Percentiles rank a stretch among this genome's conserved stretches.
These are phyloP conservation scores for Scatophagus argus DNA, from an alignment of 2,113 vertebrate species.

Conservation along the genomic window DNA sequence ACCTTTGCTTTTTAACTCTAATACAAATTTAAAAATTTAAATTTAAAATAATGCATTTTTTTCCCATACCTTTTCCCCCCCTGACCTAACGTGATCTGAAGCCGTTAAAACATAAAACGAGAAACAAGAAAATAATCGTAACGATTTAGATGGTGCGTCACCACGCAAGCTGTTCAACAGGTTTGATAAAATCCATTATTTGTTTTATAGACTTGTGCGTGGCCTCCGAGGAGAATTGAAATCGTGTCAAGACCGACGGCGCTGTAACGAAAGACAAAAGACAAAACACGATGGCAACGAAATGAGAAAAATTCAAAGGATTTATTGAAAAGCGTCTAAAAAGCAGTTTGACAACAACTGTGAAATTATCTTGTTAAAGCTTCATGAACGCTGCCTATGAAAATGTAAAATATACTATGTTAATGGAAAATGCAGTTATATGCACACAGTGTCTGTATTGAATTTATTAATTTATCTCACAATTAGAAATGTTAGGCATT, in stretches of 20 bases:
- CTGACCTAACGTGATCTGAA: neutral
- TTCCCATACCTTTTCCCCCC: neutral
- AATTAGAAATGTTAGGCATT: constrained; percentile 55
- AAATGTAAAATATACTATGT: constrained; percentile 65
- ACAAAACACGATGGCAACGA: neutral
- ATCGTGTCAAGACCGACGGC: neutral
- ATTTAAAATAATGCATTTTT: neutral
- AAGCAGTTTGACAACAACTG: constrained; percentile 53
- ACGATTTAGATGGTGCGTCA: neutral
- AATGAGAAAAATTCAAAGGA: constrained; percentile 40
- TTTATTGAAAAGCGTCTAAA: constrained; percentile 77
- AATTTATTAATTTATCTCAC: constrained; percentile 19
- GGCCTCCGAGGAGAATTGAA: neutral
- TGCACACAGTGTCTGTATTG: constrained; percentile 2
- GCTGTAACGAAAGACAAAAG: neutral
- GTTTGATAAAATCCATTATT: neutral
- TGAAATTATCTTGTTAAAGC: constrained; percentile 38
- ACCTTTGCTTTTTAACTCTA: neutral
- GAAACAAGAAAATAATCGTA: neutral
- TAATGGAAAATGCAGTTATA: constrained; percentile 43
- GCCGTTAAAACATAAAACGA: neutral
- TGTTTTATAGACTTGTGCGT: neutral
- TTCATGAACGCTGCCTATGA: constrained; percentile 57
- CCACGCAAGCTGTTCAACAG: neutral
- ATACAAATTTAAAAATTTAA: too few species aligned